Base-by-base conservation (phyloP, 2,888 invertebrate species). In the Ormyrus rosae region DNA sequence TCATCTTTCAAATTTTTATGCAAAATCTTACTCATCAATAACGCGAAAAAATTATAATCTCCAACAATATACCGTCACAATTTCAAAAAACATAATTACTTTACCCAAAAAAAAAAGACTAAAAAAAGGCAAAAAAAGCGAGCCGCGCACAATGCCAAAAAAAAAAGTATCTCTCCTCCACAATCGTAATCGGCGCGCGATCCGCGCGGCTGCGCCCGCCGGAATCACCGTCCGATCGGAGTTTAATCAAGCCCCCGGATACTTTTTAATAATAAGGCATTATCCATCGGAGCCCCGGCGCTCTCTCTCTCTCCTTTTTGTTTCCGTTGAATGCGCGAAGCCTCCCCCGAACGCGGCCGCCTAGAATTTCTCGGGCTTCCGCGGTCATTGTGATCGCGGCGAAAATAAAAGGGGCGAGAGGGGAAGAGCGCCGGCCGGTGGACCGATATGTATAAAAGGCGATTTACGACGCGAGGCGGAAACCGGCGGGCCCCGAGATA, bases 341-440 rank as follows among this genome's bases (percentile, higher is more conserved):
- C 65, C 65, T 19, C 7, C 19, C 13, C n/a, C 65, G 1, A 50
- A 34, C 19, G 19, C 19, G 82, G 78, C 71, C 75, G 72, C 75
- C 79, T 81, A 80, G 86, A 86, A 86, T 86, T 88, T 86, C 79
- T 85, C 63, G 69, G 87, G 87, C 87, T 89, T 88, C 88, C 83
- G 19, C 19, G 84, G 83, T 85, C 85, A 85, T 86, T 85, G 85
- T 84, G 79, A 61, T 79, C 73, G 65, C 72, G 70, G 80, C 80
- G 84, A 84, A 84, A 84, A 76, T 79, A 78, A 13, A 79, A 50
- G 65, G 50, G 51, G 11, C 0, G 45, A 13, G 46, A 5, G 9
- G 7, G 11, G 46, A 0, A 48, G 45, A 53, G 34, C 19, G 58
- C 56, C 45, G 58, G 63, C 45, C 71, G 78, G 60, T 78, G 19